phyloP scores from a whole-genome alignment of 2,888 invertebrate species.

The Cabera pusaria region DNA sequence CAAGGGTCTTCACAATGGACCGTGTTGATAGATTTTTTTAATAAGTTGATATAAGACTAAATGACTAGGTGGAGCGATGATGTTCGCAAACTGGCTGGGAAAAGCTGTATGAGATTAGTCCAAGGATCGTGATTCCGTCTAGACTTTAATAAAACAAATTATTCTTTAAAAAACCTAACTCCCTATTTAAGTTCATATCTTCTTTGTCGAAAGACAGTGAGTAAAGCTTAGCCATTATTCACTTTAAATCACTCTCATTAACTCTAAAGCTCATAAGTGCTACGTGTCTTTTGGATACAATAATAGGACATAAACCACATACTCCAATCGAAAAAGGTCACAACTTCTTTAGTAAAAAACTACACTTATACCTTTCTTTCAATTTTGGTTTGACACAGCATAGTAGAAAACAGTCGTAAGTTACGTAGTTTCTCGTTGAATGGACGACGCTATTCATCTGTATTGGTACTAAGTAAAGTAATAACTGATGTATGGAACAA shows the following conservation, averaged over 20 bases:
- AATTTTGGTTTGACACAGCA: not conserved
- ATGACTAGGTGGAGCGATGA: too few species aligned
- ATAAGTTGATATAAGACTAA: too few species aligned
- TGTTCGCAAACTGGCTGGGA: too few species aligned
- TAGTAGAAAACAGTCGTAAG: not conserved
- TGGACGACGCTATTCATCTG: not conserved
- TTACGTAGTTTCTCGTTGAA: not conserved
- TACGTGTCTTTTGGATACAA: not conserved
- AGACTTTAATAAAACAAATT: too few species aligned
- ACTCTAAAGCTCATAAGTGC: too few species aligned
- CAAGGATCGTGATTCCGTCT: too few species aligned
- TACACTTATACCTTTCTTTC: slow-evolving; percentile 1
- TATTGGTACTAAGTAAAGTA: slow-evolving; percentile 18
- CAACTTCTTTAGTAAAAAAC: not conserved
- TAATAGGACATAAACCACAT: not conserved
- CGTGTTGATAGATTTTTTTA: too few species aligned
- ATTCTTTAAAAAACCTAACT: too few species aligned
- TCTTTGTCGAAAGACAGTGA: slow-evolving; percentile 8
- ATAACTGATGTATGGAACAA: slow-evolving; percentile 27
- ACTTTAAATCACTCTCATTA: not conserved
- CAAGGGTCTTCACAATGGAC: too few species aligned
- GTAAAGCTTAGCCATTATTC: not conserved
- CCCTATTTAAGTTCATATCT: too few species aligned
- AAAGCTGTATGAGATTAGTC: too few species aligned
- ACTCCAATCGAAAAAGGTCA: not conserved